Conservation (phyloP, 2,888 invertebrate species). For the Amblyjoppa proteus region DNA sequence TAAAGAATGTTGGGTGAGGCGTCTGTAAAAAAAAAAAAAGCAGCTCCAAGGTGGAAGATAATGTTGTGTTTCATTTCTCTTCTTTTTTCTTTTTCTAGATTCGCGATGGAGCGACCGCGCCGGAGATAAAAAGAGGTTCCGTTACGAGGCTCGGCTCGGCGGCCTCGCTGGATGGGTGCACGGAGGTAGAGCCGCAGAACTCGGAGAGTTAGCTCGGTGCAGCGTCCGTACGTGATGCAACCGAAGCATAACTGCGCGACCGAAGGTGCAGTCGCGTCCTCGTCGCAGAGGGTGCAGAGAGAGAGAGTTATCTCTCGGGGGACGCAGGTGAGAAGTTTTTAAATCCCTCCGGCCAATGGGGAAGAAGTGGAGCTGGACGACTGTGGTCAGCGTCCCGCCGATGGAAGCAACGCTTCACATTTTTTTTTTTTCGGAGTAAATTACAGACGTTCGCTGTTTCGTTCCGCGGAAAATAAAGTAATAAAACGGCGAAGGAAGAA, state of each 20-base stretch:
- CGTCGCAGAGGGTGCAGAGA: constrained; percentile 55
- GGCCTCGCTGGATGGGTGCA: constrained; percentile 16
- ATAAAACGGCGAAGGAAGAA: constrained; percentile 53
- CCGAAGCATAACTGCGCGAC: constrained; percentile 72
- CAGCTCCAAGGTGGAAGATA: constrained; percentile 29
- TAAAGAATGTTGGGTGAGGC: constrained; percentile 54
- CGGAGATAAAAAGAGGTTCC: constrained; percentile 68
- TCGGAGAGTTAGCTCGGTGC: constrained; percentile 27
- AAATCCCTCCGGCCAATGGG: constrained; percentile 48
- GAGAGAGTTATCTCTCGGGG: constrained; percentile 33
- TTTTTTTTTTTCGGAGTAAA: constrained; percentile 60
- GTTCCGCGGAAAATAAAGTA: constrained; percentile 71
- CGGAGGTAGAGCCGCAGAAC: constrained; percentile 24
- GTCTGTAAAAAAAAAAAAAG: constrained; percentile 42
- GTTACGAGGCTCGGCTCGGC: constrained; percentile 64
- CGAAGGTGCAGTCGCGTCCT: constrained; percentile 28
- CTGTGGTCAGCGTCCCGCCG: constrained; percentile 34
- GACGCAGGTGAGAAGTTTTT: constrained; percentile 59
- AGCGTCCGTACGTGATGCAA: constrained; percentile 71
- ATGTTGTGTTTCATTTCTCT: constrained; percentile 28
- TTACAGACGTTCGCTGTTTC: constrained; percentile 67
- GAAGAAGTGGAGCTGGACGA: constrained; percentile 16
- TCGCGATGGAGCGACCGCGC: constrained; percentile 60
- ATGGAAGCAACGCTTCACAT: constrained; percentile 39
- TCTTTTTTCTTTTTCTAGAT: constrained; percentile 37